Evolutionary conservation across 1,140 invertebrate species (phyloP).

Genomic region (Drosophila ironensis): DNA sequence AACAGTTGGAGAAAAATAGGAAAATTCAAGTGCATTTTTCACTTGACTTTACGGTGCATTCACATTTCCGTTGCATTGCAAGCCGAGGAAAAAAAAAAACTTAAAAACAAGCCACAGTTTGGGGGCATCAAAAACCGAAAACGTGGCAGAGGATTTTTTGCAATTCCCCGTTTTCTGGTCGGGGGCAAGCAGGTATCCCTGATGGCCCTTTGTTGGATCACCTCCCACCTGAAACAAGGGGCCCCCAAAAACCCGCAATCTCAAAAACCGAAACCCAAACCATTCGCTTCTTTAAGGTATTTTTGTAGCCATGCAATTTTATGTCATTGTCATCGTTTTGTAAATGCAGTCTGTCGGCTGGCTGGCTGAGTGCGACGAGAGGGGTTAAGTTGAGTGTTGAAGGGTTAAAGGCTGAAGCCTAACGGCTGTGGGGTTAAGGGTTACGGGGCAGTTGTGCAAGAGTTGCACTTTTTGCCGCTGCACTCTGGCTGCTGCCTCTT

Average conservation of each 20-base stretch:
- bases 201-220: slow-evolving; percentile 32
- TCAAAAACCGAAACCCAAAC: neutral
- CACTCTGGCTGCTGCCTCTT: slow-evolving; percentile 36
- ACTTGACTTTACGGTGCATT: slow-evolving; percentile 79
- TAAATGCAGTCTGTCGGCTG: slow-evolving; percentile 7
- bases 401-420: neutral
- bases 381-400: neutral
- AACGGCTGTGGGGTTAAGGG: neutral
- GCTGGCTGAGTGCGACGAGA: neutral
- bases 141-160: slow-evolving; percentile 40
- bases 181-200: neutral
- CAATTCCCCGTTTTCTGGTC: slow-evolving; percentile 47
- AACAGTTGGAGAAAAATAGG: slow-evolving; percentile 72
- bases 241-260: neutral
- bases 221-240: neutral
- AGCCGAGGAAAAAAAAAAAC: slow-evolving; percentile 11
- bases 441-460: slow-evolving; percentile 50
- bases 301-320: slow-evolving; percentile 57
- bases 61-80: slow-evolving; percentile 79
- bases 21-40: slow-evolving; percentile 78
- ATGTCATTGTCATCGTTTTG: slow-evolving; percentile 74
- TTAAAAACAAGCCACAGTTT: slow-evolving; percentile 36
- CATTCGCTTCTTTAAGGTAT: slow-evolving; percentile 55
- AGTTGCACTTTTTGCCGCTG: slow-evolving; percentile 70
- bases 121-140: slow-evolving; percentile 43